A percentile compares a stretch with the other conserved stretches of the same genome.
phyloP scores from a whole-genome alignment of 2,113 vertebrate species.

The Hypanus sabinus region DNA sequence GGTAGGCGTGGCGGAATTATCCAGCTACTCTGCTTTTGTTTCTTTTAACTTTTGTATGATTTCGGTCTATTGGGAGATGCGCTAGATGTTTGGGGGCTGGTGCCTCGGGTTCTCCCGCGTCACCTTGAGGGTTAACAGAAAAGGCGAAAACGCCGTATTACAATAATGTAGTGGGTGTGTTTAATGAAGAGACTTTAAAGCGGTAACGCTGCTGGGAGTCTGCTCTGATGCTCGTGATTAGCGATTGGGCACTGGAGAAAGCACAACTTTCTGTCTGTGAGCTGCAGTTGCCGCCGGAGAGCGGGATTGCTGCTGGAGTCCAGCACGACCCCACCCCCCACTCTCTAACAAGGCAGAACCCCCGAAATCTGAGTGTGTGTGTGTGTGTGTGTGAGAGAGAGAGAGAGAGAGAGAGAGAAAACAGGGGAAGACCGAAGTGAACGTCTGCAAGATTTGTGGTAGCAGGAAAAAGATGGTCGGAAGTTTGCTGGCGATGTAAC shows the following conservation, averaged over 20 bases:
- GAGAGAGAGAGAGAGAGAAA: no score
- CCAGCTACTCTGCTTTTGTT: not conserved
- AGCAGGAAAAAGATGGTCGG: not conserved
- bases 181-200: not conserved
- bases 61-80: no score
- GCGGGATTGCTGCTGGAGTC: not conserved
- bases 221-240: not conserved
- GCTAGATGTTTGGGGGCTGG: not conserved
- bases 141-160: not conserved
- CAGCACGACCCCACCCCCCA: not conserved
- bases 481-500: slow-evolving; percentile 4
- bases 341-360: not conserved
- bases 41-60: not conserved
- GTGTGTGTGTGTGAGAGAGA: no score
- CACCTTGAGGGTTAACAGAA: not conserved
- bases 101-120: not conserved
- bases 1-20: no score
- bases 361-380: not conserved
- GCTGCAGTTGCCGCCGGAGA: not conserved
- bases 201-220: not conserved
- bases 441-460: not conserved
- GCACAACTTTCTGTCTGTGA: not conserved
- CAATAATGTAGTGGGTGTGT: not conserved
- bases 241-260: not conserved
- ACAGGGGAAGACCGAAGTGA: no score